phyloP scores from a whole-genome alignment of 2,888 invertebrate species.

The Oscheius onirici region DNA sequence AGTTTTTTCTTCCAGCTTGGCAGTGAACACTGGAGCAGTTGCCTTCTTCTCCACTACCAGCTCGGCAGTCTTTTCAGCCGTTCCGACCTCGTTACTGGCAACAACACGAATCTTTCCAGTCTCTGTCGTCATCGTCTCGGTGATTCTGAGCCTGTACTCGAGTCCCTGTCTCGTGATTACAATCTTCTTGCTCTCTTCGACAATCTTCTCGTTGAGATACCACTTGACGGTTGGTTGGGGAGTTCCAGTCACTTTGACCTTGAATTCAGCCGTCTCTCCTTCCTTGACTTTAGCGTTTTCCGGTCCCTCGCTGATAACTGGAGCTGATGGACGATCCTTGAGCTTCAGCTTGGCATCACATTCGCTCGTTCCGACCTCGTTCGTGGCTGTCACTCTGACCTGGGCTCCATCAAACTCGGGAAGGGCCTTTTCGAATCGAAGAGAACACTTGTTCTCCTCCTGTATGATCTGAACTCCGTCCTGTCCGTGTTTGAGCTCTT shows the following conservation, averaged over 20 bases:
- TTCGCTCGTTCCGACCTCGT: slow-evolving; percentile 59
- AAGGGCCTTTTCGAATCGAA: slow-evolving; percentile 81
- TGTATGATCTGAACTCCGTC: slow-evolving; percentile 58
- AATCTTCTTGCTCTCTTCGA: slow-evolving; percentile 40
- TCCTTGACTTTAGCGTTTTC: slow-evolving; percentile 52
- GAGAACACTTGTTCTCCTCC: slow-evolving; percentile 66
- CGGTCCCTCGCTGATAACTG: slow-evolving; percentile 49
- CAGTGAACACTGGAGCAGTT: slow-evolving; percentile 85
- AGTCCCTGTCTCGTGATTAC: slow-evolving; percentile 44
- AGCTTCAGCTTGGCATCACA: slow-evolving; percentile 45
- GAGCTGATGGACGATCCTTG: slow-evolving; percentile 41
- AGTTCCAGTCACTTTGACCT: slow-evolving; percentile 54
- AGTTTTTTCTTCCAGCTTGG: slow-evolving; percentile 84
- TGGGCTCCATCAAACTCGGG: slow-evolving; percentile 77
- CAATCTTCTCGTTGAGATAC: slow-evolving; percentile 61
- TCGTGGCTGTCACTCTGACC: slow-evolving; percentile 53
- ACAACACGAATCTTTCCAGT: slow-evolving; percentile 54
- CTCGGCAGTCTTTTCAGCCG: slow-evolving; percentile 58
- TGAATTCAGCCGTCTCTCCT: slow-evolving; percentile 55
- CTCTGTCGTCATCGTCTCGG: slow-evolving; percentile 47
- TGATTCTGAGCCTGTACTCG: slow-evolving; percentile 51
- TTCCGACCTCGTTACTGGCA: slow-evolving; percentile 63
- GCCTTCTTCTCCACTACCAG: slow-evolving; percentile 60
- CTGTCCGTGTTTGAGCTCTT: slow-evolving; percentile 55
- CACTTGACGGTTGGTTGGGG: slow-evolving; percentile 70